Conservation (phyloP, 2,113 vertebrate genomes). For the Lanius ludovicianus region DNA sequence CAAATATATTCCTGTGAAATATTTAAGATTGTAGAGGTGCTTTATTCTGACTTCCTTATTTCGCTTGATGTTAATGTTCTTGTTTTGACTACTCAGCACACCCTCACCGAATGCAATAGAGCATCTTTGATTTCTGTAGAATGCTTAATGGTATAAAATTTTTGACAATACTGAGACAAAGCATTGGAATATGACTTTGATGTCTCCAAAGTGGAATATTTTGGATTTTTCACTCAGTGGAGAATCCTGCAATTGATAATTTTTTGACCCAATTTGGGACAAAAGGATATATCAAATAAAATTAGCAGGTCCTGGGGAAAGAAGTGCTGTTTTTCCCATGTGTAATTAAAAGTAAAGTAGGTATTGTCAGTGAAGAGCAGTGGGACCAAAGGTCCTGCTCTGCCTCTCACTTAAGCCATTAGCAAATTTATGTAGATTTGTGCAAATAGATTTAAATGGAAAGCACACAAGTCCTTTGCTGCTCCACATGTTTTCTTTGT, state of each 20-base stretch:
- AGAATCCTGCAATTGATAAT: background rate
- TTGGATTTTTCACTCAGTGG: background rate
- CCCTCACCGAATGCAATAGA: background rate
- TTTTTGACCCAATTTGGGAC: background rate
- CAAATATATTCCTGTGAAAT: background rate
- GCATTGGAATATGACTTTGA: background rate
- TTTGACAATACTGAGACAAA: slow-evolving; percentile 32
- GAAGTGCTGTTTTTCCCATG: background rate
- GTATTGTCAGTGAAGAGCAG: background rate
- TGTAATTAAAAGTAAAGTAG: background rate
- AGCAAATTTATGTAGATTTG: background rate
- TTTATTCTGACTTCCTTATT: slow-evolving; percentile 21
- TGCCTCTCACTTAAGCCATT: background rate
- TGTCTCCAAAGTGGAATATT: background rate
- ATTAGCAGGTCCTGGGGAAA: background rate
- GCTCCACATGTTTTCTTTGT: background rate
- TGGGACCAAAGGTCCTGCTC: background rate
- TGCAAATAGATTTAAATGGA: background rate
- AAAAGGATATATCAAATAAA: background rate
- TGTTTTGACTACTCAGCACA: slow-evolving; percentile 18
- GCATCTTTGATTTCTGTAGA: background rate
- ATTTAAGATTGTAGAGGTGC: background rate
- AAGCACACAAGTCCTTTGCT: background rate
- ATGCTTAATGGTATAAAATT: background rate
- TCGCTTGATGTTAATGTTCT: background rate